A percentile compares a stretch with the other conserved stretches of the same genome.
phyloP scores from a whole-genome alignment of 2,888 invertebrate genomes.

The Busseola fusca region DNA sequence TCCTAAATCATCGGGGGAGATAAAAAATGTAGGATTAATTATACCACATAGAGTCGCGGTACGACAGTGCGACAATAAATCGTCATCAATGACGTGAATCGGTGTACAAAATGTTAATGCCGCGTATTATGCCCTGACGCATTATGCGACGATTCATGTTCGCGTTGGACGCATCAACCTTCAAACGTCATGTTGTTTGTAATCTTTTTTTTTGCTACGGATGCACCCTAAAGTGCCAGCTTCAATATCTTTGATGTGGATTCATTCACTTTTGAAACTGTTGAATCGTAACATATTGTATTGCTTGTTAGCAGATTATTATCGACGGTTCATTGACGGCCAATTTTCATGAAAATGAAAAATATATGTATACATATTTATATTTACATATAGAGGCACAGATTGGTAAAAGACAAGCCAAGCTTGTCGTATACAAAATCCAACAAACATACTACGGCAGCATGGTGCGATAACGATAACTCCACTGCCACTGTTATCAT shows the following conservation, averaged over 20 bases:
- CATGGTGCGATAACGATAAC: conserved; percentile 34
- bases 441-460: conserved; percentile 17
- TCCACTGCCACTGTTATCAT: conserved; percentile 46
- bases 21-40: conserved; percentile 82
- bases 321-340: not conserved
- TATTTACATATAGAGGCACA: too few relatives aligned
- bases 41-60: conserved; percentile 76
- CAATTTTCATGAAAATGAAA: not conserved
- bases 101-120: conserved; percentile 87
- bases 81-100: conserved; percentile 87
- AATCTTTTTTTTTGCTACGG: conserved; percentile 68
- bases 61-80: conserved; percentile 82
- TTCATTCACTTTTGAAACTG: conserved; percentile 45
- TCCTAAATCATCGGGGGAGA: conserved; percentile 79
- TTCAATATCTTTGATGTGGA: conserved; percentile 68
- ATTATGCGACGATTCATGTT: conserved; percentile 82
- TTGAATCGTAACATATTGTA: conserved; percentile 37
- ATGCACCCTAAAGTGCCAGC: conserved; percentile 69
- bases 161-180: conserved; percentile 75
- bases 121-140: conserved; percentile 83
- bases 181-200: conserved; percentile 75
- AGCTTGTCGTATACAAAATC: conserved; percentile 33
- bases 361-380: too few relatives aligned
- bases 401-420: not conserved
- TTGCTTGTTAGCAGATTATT: conserved; percentile 24